Percentiles rank a stretch among this genome's conserved stretches.
These are phyloP conservation scores for Acanthochromis polyacanthus DNA, from an alignment of 2,113 vertebrate species.

Conservation along the genomic window DNA sequence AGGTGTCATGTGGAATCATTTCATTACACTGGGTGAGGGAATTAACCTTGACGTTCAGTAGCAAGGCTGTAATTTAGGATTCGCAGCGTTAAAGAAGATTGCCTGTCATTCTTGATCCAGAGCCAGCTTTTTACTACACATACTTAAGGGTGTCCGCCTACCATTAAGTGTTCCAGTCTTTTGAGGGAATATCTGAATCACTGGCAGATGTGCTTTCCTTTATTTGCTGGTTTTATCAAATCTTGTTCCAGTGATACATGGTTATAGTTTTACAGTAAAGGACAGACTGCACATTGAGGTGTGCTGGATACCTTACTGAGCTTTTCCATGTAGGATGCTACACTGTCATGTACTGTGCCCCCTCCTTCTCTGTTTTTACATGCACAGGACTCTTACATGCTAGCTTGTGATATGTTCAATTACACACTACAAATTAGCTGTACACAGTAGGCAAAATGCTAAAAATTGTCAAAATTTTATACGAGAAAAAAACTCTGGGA, in stretches of 20 bases:
- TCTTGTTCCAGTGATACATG: neutral
- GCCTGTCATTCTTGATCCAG: slow-evolving; percentile 67
- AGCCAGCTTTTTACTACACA: slow-evolving; percentile 44
- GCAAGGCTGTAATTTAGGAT: slow-evolving; percentile 94
- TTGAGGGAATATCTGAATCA: neutral
- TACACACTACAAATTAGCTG: neutral
- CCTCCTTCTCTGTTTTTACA: too few relatives aligned
- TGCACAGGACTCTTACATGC: too few relatives aligned
- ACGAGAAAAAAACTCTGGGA: too few relatives aligned
- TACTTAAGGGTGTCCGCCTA: slow-evolving; percentile 25
- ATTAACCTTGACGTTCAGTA: slow-evolving; percentile 94
- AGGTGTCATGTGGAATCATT: slow-evolving; percentile 96
- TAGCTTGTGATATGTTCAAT: too few relatives aligned
- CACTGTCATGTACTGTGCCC: too few relatives aligned
- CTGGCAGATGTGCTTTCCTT: neutral
- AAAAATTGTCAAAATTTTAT: too few relatives aligned
- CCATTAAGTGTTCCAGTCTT: neutral
- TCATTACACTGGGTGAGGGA: slow-evolving; percentile 89
- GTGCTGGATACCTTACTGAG: neutral
- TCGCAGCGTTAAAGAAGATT: slow-evolving; percentile 80
- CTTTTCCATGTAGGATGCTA: too few relatives aligned
- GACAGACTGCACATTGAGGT: neutral
- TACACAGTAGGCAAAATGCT: neutral
- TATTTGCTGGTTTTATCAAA: neutral
- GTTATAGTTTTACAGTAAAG: neutral